phyloP scores from a whole-genome alignment of 2,888 invertebrate genomes.

The Agrotis exclamationis region DNA sequence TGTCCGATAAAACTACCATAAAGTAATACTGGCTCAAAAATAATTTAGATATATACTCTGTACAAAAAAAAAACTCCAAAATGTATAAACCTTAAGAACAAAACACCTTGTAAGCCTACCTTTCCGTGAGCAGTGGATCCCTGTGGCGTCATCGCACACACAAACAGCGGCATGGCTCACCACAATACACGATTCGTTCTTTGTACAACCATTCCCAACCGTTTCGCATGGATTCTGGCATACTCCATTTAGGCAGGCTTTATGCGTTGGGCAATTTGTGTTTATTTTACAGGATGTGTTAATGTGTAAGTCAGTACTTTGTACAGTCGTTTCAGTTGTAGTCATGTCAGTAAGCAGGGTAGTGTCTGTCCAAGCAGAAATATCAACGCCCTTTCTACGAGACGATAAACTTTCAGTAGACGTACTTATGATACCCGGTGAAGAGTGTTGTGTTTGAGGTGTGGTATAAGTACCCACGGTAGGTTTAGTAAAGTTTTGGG shows the following conservation, averaged over 20 bases:
- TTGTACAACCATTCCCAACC: conserved; percentile 89
- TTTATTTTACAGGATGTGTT: conserved; percentile 91
- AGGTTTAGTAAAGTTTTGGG: conserved; percentile 13
- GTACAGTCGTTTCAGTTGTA: conserved; percentile 78
- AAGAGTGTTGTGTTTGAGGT: conserved; percentile 61
- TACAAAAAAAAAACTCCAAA: conserved; percentile 4
- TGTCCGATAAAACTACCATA: conserved; percentile 86
- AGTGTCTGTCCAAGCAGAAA: conserved; percentile 86
- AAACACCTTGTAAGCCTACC: conserved; percentile 89
- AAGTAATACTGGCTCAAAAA: conserved; percentile 29
- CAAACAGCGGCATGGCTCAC: conserved; percentile 92
- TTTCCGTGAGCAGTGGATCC: conserved; percentile 91
- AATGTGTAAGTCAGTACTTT: conserved; percentile 72
- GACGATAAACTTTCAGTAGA: conserved; percentile 85
- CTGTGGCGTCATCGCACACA: conserved; percentile 92
- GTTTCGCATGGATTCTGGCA: conserved; percentile 92
- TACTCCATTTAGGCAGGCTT: conserved; percentile 92
- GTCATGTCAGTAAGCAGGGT: conserved; percentile 81
- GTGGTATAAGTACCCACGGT: conserved; percentile 26
- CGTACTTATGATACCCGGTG: conserved; percentile 75
- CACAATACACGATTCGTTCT: conserved; percentile 92
- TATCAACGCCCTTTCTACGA: conserved; percentile 85
- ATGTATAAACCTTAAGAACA: conserved; percentile 43
- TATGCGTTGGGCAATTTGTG: conserved; percentile 92
- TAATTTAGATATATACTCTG: conserved; percentile 10